These are phyloP conservation scores for Xerus inauris DNA, from an alignment of 2,113 vertebrate species.

Conservation along the genomic window DNA sequence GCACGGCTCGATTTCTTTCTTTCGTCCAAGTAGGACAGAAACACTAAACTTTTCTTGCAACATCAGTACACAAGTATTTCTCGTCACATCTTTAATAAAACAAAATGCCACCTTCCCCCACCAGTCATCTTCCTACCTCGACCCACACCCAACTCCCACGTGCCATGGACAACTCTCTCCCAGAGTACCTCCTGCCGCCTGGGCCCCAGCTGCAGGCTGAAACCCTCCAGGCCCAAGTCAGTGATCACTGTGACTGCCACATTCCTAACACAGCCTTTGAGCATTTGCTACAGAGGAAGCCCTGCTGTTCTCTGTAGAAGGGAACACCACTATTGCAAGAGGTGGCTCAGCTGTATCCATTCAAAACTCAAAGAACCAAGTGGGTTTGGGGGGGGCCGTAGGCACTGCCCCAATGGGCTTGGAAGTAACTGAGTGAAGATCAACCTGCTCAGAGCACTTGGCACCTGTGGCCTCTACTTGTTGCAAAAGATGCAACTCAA, in stretches of 20 bases:
- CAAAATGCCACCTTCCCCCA: neutral
- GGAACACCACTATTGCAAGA: neutral
- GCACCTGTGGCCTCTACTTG: neutral
- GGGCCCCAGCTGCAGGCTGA: neutral
- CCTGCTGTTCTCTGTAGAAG: neutral
- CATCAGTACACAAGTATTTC: neutral
- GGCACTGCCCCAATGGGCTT: neutral
- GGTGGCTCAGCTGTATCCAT: neutral
- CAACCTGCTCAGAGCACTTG: neutral
- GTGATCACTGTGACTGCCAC: neutral
- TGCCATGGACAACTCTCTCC: no score
- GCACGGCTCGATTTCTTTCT: neutral
- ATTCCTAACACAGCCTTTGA: neutral
- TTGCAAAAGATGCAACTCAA: neutral
- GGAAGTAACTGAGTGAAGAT: neutral
- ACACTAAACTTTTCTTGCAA: neutral
- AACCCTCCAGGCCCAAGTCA: neutral
- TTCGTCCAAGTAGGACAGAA: conserved; percentile 21
- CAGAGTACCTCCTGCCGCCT: accelerated
- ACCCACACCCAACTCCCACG: neutral
- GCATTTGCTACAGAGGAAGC: neutral
- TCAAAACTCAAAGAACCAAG: neutral
- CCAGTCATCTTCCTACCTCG: neutral
- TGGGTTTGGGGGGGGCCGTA: neutral
- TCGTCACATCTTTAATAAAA: neutral